Evolutionary conservation across 2,888 invertebrate species (phyloP).

Genomic region (Andrena fulva): DNA sequence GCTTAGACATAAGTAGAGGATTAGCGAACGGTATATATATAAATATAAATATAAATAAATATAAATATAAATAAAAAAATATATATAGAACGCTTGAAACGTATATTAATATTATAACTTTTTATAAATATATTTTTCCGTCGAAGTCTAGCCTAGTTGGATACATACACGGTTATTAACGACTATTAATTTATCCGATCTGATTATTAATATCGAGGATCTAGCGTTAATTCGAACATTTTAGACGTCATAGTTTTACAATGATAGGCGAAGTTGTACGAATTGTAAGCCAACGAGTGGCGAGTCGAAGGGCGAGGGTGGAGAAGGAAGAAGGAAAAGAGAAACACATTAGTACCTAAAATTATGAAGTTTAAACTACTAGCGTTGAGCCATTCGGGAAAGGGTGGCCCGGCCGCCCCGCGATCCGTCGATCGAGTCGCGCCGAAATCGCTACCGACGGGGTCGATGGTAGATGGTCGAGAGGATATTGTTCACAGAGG

Average conservation of each 20-base stretch:
- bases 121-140: conserved; percentile 85
- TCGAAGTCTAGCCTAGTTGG: conserved; percentile 85
- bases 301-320: background rate
- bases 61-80: conserved; percentile 71
- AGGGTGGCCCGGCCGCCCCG: conserved; percentile 34
- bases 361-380: conserved; percentile 73
- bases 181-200: conserved; percentile 82
- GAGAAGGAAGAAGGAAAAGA: conserved; percentile 42
- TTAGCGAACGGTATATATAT: conserved; percentile 78
- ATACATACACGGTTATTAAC: conserved; percentile 81
- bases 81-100: conserved; percentile 84
- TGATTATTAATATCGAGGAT: conserved; percentile 75
- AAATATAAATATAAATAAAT: conserved; percentile 71
- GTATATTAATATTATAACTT: conserved; percentile 84
- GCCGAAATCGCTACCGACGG: conserved; percentile 13
- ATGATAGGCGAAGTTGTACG: conserved; percentile 74
- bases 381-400: conserved; percentile 67
- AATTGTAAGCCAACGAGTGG: conserved; percentile 64
- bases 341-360: conserved; percentile 77
- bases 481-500: conserved; percentile 15
- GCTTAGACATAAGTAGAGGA: conserved; percentile 80
- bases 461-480: background rate
- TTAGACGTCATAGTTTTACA: conserved; percentile 83
- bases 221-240: conserved; percentile 79
- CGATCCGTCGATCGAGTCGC: conserved; percentile 19